These are phyloP conservation scores for Molossus alvarezi DNA, from an alignment of 2,797 vertebrate species.

Conservation along the genomic window DNA sequence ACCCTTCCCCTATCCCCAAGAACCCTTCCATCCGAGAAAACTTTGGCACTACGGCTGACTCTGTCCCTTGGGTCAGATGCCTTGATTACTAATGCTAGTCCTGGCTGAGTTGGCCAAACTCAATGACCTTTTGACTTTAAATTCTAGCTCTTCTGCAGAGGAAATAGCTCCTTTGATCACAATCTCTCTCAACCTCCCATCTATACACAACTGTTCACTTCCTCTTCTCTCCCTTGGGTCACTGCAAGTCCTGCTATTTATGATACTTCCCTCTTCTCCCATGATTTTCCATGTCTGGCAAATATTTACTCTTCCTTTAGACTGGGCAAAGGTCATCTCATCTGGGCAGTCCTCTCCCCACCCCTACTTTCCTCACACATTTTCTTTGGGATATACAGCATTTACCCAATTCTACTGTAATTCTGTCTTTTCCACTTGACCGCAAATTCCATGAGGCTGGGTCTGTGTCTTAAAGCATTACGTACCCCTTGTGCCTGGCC, in stretches of 20 bases:
- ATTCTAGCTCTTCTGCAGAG: neutral
- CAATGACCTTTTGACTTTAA: slow-evolving; percentile 23
- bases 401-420: neutral
- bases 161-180: slow-evolving; percentile 5
- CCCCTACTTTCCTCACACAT: neutral
- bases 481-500: neutral
- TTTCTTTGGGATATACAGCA: neutral
- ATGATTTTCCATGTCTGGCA: slow-evolving; percentile 1
- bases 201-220: neutral
- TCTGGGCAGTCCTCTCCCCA: neutral
- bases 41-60: neutral
- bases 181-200: neutral
- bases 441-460: neutral
- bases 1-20: neutral
- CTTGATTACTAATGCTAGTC: neutral
- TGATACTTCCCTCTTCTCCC: slow-evolving; percentile 8
- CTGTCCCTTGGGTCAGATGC: neutral
- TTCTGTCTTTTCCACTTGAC: neutral
- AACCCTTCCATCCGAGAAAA: neutral
- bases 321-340: neutral
- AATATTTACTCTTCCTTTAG: slow-evolving; percentile 28
- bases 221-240: neutral
- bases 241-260: slow-evolving; percentile 26
- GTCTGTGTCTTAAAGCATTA: slow-evolving; percentile 30
- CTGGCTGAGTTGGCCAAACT: neutral